A percentile compares a stretch with the other conserved stretches of the same genome.
These are phyloP conservation scores for Calephelis virginiensis DNA, from an alignment of 1,140 invertebrate species.

Conservation along the genomic window DNA sequence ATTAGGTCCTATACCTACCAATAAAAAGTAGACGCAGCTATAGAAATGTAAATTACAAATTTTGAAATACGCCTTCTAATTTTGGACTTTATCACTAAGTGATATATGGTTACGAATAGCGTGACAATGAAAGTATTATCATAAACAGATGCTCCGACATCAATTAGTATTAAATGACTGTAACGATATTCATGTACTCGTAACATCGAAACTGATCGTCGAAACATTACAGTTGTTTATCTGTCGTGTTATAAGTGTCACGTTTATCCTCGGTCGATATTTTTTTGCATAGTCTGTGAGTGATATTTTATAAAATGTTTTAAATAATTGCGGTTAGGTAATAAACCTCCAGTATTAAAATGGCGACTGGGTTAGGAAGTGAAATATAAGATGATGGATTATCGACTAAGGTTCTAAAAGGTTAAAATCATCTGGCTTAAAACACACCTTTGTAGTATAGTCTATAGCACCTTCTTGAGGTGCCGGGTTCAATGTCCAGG, in stretches of 20 bases:
- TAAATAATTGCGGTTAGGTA: background rate
- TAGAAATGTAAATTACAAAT: background rate
- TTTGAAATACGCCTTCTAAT: background rate
- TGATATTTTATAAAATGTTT: background rate
- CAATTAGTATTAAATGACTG: constrained; percentile 17
- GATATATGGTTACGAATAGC: background rate
- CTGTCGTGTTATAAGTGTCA: background rate
- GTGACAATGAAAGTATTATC: background rate
- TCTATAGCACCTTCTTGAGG: too few species aligned
- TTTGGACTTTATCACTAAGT: background rate
- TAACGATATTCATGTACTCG: constrained; percentile 14
- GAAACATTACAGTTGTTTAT: constrained; percentile 1
- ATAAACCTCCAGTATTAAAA: too few species aligned
- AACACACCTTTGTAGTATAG: too few species aligned
- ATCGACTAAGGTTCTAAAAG: too few species aligned
- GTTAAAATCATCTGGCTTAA: too few species aligned
- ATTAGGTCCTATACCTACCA: background rate
- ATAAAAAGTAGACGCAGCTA: background rate
- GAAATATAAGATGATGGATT: too few species aligned
- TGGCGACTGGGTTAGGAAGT: too few species aligned
- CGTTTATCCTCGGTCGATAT: background rate
- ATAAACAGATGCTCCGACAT: constrained; percentile 9
- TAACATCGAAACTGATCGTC: constrained; percentile 5
- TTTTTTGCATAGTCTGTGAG: background rate
- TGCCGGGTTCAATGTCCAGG: too few species aligned